Conservation (phyloP, 1,140 invertebrate genomes). For the Drosophila orena region DNA sequence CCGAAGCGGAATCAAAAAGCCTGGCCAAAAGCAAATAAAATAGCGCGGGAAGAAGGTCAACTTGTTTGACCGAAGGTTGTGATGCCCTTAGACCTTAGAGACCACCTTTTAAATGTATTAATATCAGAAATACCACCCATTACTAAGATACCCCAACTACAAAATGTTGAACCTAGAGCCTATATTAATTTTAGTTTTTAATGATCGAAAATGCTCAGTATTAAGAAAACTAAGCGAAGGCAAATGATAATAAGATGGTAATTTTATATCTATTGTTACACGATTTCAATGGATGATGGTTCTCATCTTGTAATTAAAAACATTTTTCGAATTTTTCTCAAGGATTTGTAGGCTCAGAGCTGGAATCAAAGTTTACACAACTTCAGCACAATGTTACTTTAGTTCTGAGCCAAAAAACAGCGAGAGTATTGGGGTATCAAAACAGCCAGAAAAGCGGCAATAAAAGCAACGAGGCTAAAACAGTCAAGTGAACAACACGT, state of each 20-base stretch:
- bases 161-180: neutral
- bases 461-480: conserved; percentile 59
- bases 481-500: conserved; percentile 59
- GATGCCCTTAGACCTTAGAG: conserved; percentile 11
- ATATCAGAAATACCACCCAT: too few species aligned
- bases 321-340: neutral
- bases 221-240: too few species aligned
- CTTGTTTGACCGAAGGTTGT: neutral
- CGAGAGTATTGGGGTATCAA: conserved; percentile 28
- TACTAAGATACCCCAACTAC: too few species aligned
- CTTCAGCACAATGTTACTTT: conserved; percentile 1
- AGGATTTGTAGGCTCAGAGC: neutral
- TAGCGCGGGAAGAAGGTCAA: neutral
- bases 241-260: too few species aligned
- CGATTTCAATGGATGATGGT: neutral
- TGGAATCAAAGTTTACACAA: conserved; percentile 4
- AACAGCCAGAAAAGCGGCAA: conserved; percentile 48
- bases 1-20: conserved; percentile 8
- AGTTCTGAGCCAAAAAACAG: neutral
- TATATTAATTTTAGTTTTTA: too few species aligned
- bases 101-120: too few species aligned
- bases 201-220: too few species aligned
- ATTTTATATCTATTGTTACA: neutral
- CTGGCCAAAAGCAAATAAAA: conserved; percentile 12
- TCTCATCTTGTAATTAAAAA: conserved; percentile 7